phyloP scores from a whole-genome alignment of 2,888 invertebrate species.

The Aradus depressus region DNA sequence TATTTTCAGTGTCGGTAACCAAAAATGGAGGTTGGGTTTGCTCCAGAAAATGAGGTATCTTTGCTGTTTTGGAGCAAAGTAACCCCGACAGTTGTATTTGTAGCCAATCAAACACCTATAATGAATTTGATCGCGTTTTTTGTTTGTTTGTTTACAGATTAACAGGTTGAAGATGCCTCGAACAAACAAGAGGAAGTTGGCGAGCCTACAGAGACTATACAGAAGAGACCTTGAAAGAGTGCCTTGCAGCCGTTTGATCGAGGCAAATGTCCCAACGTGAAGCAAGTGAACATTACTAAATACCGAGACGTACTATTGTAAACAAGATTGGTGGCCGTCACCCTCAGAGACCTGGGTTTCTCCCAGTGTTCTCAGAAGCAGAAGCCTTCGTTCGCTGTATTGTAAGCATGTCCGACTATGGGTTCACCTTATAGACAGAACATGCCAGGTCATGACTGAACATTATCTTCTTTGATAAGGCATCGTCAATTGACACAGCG shows the following conservation, averaged over 20 bases:
- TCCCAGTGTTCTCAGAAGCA: slow-evolving; percentile 25
- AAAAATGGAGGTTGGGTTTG: no score
- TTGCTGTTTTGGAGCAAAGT: no score
- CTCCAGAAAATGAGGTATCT: no score
- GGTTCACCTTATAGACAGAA: slow-evolving; percentile 32
- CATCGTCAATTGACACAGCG: slow-evolving; percentile 21
- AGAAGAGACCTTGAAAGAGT: slow-evolving; percentile 17
- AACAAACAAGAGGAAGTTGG: slow-evolving; percentile 15
- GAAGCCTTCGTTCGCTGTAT: slow-evolving; percentile 31
- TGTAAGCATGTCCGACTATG: slow-evolving; percentile 28
- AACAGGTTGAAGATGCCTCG: background rate
- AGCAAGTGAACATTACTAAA: slow-evolving; percentile 22
- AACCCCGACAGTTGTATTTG: no score
- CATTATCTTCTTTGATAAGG: slow-evolving; percentile 26
- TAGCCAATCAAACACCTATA: no score
- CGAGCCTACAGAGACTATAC: slow-evolving; percentile 23
- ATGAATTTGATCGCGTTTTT: no score
- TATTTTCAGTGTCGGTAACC: no score
- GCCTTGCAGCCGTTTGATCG: slow-evolving; percentile 18
- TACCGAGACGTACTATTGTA: slow-evolving; percentile 24
- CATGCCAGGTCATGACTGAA: slow-evolving; percentile 31
- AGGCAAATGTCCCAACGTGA: slow-evolving; percentile 20
- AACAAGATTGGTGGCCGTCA: slow-evolving; percentile 27
- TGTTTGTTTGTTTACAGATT: no score
- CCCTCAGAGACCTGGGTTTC: slow-evolving; percentile 14